phyloP scores from a whole-genome alignment of 2,797 vertebrate genomes.

The Mus minutoides region DNA sequence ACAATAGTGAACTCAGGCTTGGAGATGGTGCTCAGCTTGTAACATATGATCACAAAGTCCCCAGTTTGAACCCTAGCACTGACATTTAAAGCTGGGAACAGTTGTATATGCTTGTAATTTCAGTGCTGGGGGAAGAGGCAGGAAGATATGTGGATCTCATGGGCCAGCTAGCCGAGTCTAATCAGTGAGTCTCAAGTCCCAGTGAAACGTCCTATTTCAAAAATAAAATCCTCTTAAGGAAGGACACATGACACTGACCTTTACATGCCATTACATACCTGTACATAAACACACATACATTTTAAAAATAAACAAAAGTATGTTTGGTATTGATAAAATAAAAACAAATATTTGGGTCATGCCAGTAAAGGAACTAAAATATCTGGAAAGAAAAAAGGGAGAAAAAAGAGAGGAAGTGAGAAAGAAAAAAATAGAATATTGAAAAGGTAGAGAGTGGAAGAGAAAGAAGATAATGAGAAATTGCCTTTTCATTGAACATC shows the following conservation, averaged over 20 bases:
- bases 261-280: neutral
- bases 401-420: rapidly evolving
- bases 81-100: neutral
- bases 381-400: no score
- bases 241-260: neutral
- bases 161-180: no score
- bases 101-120: neutral
- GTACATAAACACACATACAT: neutral
- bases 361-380: neutral
- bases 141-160: neutral
- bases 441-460: no score
- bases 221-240: neutral
- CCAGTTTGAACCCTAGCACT: neutral
- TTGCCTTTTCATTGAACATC: neutral
- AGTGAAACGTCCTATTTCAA: neutral
- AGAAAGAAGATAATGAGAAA: neutral
- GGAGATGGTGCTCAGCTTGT: neutral
- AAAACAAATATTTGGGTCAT: neutral
- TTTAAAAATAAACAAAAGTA: neutral
- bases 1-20: neutral
- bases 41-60: rapidly evolving
- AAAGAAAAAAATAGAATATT: no score
- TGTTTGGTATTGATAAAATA: neutral
- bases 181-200: no score
- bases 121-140: neutral